Evolutionary conservation across 2,888 invertebrate genomes (phyloP).

Genomic region (Chironomus riparius): DNA sequence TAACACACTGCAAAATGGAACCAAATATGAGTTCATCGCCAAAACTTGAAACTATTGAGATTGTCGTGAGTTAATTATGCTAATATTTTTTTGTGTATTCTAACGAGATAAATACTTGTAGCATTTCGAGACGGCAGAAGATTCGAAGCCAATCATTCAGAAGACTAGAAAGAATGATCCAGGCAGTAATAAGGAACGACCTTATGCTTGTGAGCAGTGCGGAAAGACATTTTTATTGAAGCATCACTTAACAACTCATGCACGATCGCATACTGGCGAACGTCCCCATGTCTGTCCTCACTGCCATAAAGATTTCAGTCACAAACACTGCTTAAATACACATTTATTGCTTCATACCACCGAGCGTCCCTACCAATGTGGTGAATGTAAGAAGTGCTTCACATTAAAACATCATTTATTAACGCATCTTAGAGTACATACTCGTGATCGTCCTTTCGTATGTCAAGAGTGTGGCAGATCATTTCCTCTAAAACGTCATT

Average conservation of each 20-base stretch:
- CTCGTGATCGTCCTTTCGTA: conserved; percentile 70
- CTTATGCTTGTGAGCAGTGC: conserved; percentile 73
- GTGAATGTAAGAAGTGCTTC: conserved; percentile 79
- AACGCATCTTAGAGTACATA: conserved; percentile 70
- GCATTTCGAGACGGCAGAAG: conserved; percentile 30
- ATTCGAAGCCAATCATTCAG: conserved; percentile 32
- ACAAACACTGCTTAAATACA: conserved; percentile 75
- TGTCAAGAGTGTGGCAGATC: conserved; percentile 75
- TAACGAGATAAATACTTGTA: background rate
- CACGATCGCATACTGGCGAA: conserved; percentile 70
- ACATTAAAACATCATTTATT: conserved; percentile 76
- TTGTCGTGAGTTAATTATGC: conserved; percentile 24
- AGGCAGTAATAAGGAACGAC: conserved; percentile 55
- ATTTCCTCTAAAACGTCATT: conserved; percentile 70
- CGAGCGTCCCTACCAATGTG: conserved; percentile 72
- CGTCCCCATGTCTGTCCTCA: conserved; percentile 69
- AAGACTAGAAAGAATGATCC: conserved; percentile 30
- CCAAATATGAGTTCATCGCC: conserved; percentile 43
- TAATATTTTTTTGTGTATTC: background rate
- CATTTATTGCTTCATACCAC: conserved; percentile 72
- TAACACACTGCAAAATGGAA: conserved; percentile 42
- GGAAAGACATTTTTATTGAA: conserved; percentile 75
- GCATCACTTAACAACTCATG: conserved; percentile 76
- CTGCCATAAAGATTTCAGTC: conserved; percentile 71
- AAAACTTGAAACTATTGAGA: conserved; percentile 36